These are phyloP conservation scores for Melinopterus prodromus DNA, from an alignment of 2,888 invertebrate genomes.

Conservation along the genomic window DNA sequence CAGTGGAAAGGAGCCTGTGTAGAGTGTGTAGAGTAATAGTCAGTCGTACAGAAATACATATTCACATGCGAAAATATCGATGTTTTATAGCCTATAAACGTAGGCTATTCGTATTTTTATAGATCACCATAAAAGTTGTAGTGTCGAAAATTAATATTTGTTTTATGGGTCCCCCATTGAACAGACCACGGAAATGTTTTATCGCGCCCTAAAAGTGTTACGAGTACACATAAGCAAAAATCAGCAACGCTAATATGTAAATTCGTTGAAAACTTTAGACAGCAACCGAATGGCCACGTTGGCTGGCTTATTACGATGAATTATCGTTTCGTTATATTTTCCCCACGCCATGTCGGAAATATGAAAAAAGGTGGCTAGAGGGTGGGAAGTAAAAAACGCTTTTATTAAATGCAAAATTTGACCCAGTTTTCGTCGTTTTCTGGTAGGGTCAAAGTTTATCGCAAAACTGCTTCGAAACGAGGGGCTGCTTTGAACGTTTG, in stretches of 20 bases:
- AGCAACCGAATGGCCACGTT: not conserved
- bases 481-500: not conserved
- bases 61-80: too few species aligned
- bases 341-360: not conserved
- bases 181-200: not conserved
- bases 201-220: not conserved
- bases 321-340: constrained; percentile 4
- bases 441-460: not conserved
- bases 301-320: not conserved
- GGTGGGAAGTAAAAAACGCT: not conserved
- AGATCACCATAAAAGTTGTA: not conserved
- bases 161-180: not conserved
- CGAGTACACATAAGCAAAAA: not conserved
- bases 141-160: not conserved
- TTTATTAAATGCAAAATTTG: constrained; percentile 4
- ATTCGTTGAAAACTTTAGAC: not conserved
- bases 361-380: not conserved
- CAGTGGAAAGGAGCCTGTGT: too few species aligned
- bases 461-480: not conserved
- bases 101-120: not conserved
- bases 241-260: not conserved
- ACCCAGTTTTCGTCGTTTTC: not conserved
- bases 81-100: too few species aligned
- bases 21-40: too few species aligned
- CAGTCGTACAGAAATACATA: too few species aligned